phyloP scores from a whole-genome alignment of 2,797 vertebrate species.

The Balearica regulorum region DNA sequence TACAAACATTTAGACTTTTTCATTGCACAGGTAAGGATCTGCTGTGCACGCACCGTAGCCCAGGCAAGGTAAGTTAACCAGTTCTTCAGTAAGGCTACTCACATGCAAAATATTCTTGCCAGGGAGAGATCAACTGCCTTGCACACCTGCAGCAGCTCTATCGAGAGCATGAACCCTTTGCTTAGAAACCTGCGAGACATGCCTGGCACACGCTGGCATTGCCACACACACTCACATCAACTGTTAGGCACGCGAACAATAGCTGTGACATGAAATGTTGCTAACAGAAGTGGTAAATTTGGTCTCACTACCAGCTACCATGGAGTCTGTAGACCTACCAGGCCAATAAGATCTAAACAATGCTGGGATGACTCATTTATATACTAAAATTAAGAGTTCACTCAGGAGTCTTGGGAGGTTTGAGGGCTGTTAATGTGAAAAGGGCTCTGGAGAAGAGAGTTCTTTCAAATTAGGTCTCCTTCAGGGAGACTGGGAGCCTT shows the following conservation, averaged over 20 bases:
- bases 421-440: neutral
- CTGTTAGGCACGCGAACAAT: neutral
- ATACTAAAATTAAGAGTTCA: neutral
- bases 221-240: neutral
- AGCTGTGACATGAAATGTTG: neutral
- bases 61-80: neutral
- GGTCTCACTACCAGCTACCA: neutral
- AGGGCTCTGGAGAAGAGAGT: neutral
- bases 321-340: accelerated
- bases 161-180: neutral
- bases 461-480: neutral
- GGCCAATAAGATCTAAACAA: neutral
- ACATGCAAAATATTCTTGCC: neutral
- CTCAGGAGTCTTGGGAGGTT: neutral
- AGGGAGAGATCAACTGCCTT: neutral
- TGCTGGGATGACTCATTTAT: neutral
- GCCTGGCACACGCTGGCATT: neutral
- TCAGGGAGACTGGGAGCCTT: neutral
- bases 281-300: neutral
- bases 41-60: neutral
- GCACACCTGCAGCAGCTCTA: neutral
- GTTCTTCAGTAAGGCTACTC: neutral
- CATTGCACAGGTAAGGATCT: neutral
- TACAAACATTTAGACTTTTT: neutral
- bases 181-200: neutral